phyloP scores from a whole-genome alignment of 2,113 vertebrate species.

The Ailuropoda melanoleuca region DNA sequence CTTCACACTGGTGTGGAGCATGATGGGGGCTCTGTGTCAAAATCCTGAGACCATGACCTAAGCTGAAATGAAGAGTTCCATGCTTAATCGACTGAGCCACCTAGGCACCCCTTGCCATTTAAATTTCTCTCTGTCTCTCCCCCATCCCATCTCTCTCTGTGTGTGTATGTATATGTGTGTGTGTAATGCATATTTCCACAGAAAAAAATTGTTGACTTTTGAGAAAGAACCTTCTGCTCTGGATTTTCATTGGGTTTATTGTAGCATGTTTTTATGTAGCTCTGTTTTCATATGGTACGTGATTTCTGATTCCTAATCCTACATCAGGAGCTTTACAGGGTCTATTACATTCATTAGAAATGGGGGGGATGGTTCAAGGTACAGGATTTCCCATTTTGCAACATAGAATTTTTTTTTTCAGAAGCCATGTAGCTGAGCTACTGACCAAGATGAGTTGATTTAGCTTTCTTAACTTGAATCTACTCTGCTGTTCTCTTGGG shows the following conservation, averaged over 20 bases:
- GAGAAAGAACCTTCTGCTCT: slow-evolving; percentile 8
- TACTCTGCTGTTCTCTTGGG: slow-evolving; percentile 19
- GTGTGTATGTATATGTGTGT: background rate
- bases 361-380: background rate
- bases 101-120: background rate
- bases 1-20: no score
- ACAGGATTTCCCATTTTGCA: background rate
- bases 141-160: background rate
- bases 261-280: background rate
- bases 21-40: no score
- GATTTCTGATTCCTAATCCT: background rate
- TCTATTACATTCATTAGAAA: background rate
- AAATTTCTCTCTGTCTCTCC: background rate
- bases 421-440: background rate
- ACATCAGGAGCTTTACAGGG: background rate
- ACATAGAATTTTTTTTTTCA: background rate
- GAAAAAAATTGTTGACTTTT: background rate
- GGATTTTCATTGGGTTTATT: background rate
- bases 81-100: background rate
- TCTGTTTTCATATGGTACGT: background rate
- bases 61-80: no score
- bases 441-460: slow-evolving; percentile 45
- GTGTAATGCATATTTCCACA: background rate
- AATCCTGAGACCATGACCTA: no score
- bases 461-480: slow-evolving; percentile 27